These are phyloP conservation scores for Tipula helvola DNA, from an alignment of 2,888 invertebrate species.

Conservation along the genomic window DNA sequence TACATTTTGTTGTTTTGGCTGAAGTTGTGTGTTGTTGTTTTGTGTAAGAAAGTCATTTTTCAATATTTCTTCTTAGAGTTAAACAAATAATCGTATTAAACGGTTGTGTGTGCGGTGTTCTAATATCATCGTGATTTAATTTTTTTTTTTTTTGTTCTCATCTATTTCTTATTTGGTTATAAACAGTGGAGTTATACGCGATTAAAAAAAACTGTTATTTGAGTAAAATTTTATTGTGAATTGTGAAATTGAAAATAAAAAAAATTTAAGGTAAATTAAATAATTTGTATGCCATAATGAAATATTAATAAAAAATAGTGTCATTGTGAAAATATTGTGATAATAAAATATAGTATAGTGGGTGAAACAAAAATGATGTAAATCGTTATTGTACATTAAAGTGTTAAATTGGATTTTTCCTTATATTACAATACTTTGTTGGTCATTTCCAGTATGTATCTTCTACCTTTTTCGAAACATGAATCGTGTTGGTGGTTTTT, in stretches of 20 bases:
- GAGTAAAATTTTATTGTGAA: neutral
- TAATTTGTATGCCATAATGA: neutral
- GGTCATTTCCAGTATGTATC: neutral
- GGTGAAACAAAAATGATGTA: neutral
- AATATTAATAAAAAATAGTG: neutral
- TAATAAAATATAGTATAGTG: neutral
- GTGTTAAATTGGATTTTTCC: too few relatives aligned
- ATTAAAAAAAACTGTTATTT: neutral
- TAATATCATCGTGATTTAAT: neutral
- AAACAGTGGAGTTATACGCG: neutral
- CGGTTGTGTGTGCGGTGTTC: neutral
- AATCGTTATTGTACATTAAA: too few relatives aligned
- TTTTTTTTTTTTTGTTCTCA: neutral
- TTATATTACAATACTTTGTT: neutral
- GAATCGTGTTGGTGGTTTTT: neutral
- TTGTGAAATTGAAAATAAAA: too few relatives aligned
- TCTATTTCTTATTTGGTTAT: neutral
- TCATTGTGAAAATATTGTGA: neutral
- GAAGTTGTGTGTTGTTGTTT: neutral
- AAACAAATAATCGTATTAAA: constrained; percentile 4
- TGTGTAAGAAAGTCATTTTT: neutral
- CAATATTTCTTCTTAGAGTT: neutral
- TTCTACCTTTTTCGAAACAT: neutral
- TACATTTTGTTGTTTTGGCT: neutral
- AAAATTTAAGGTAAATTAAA: neutral